Percentiles rank a stretch among this genome's conserved stretches.
Evolutionary conservation across 2,888 invertebrate species (phyloP).

Genomic region (Epistrophe grossulariae): DNA sequence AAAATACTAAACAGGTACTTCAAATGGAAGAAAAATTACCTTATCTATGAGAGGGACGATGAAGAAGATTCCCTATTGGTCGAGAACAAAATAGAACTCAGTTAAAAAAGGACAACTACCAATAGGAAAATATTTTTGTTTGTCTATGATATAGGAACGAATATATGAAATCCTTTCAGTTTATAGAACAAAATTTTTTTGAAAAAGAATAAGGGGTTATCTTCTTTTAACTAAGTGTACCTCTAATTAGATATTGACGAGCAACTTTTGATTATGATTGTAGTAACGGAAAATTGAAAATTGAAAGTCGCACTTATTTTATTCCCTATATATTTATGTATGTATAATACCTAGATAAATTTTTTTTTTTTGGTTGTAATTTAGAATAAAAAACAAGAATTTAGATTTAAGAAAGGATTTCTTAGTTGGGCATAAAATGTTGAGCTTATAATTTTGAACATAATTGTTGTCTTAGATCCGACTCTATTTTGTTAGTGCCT

Average conservation of each 20-base stretch:
- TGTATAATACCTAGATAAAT: too few species aligned
- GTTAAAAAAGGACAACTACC: neutral
- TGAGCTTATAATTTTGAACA: too few species aligned
- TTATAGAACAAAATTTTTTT: neutral
- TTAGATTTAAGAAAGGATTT: too few species aligned
- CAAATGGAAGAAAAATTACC: neutral
- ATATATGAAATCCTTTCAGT: slow-evolving; percentile 1
- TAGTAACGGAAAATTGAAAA: neutral
- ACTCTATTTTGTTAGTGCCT: too few species aligned
- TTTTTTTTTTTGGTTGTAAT: too few species aligned
- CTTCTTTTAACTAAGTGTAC: neutral
- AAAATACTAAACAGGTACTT: slow-evolving; percentile 10
- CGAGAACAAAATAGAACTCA: neutral
- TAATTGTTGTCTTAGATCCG: too few species aligned
- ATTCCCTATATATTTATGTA: too few species aligned
- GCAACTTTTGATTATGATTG: neutral
- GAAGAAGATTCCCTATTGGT: slow-evolving; percentile 48
- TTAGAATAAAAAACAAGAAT: too few species aligned
- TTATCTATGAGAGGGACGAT: neutral
- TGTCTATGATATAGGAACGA: neutral
- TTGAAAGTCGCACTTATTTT: neutral
- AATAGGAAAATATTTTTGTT: slow-evolving; percentile 8
- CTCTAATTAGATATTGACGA: neutral
- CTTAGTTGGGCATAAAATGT: too few species aligned
- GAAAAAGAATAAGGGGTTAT: neutral